Percentiles rank a stretch among this genome's conserved stretches.
Conservation (phyloP, 1,140 invertebrate genomes). For the Bombus confusus region DNA sequence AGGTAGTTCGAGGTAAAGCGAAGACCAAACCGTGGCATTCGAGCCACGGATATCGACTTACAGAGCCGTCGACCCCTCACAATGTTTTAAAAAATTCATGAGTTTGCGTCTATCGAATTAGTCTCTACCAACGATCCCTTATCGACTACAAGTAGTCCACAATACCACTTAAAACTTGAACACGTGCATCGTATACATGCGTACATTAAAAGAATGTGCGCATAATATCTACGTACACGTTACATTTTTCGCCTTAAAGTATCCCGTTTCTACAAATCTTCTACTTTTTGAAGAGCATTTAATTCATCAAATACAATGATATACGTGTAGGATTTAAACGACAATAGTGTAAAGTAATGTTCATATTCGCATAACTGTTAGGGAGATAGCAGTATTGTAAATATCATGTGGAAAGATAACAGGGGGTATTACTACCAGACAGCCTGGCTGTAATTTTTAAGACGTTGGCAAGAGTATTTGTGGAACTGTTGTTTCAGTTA, state of each 20-base stretch:
- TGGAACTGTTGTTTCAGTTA: not conserved
- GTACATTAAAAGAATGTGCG: too few relatives aligned
- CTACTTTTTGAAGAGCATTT: too few relatives aligned
- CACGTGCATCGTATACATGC: too few relatives aligned
- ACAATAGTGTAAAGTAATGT: not conserved
- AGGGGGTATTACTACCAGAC: conserved; percentile 24
- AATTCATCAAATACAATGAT: not conserved
- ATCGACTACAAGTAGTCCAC: conserved; percentile 7
- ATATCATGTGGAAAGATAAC: conserved; percentile 62
- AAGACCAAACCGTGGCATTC: conserved; percentile 67
- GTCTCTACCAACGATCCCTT: conserved; percentile 13
- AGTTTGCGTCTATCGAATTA: conserved; percentile 67
- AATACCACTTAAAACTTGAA: conserved; percentile 6
- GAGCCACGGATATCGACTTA: conserved; percentile 69
- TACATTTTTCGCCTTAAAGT: not conserved
- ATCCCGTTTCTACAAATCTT: not conserved
- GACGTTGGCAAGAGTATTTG: not conserved
- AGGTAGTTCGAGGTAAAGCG: conserved; percentile 44
- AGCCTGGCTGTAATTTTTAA: conserved; percentile 27
- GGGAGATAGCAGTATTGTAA: conserved; percentile 40
- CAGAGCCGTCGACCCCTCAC: conserved; percentile 71
- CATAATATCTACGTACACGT: too few relatives aligned
- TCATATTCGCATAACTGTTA: conserved; percentile 4
- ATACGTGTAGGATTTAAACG: not conserved
- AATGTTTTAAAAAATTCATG: conserved; percentile 74